These are phyloP conservation scores for Geopemphigus sp. DNA, from an alignment of 1,140 invertebrate species.

Conservation along the genomic window DNA sequence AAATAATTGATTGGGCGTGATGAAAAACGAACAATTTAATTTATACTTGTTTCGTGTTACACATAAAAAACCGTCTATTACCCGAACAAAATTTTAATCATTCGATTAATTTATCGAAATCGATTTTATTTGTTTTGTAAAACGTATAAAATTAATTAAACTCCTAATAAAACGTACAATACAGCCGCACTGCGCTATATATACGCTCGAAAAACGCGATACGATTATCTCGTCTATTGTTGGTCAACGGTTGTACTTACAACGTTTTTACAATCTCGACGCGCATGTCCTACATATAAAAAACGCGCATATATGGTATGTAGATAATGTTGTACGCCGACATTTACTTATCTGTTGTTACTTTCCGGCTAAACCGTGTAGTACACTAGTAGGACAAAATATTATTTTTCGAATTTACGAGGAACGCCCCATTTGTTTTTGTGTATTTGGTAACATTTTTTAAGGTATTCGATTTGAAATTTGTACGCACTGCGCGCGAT, in stretches of 20 bases:
- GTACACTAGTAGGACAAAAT: background rate
- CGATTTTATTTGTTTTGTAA: background rate
- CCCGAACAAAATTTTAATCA: background rate
- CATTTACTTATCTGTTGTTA: background rate
- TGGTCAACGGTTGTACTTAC: conserved; percentile 5
- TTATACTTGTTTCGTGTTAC: background rate
- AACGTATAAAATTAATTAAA: background rate
- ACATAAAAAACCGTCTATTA: background rate
- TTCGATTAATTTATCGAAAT: background rate
- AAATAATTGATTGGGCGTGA: conserved; percentile 1
- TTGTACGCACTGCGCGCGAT: no score
- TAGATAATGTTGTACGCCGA: background rate
- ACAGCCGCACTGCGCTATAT: background rate
- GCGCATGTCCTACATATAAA: no score
- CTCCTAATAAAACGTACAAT: background rate
- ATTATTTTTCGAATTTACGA: background rate
- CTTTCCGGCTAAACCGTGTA: background rate
- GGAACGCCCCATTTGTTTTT: no score
- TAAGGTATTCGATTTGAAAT: no score
- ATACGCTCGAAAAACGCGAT: background rate
- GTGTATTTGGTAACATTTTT: no score
- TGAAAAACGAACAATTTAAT: conserved; percentile 8
- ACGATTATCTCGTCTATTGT: background rate
- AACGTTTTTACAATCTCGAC: background rate
- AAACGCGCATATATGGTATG: no score